phyloP scores from a whole-genome alignment of 1,140 invertebrate genomes.

The Drosophila kikkawai region DNA sequence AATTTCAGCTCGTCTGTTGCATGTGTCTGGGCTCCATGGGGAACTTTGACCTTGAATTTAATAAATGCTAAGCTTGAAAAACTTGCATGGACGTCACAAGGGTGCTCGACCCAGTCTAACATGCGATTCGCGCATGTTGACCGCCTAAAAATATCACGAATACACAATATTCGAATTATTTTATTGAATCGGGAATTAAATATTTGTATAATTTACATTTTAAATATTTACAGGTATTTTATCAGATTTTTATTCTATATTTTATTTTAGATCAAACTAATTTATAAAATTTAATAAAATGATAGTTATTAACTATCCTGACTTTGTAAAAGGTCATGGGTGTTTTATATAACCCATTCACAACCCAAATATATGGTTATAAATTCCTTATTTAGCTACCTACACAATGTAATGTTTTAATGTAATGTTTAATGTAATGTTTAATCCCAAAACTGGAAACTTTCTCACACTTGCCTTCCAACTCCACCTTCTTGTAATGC shows the following conservation, averaged over 20 bases:
- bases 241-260: too few relatives aligned
- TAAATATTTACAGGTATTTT: background rate
- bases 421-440: too few relatives aligned
- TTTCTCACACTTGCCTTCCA: slow-evolving; percentile 49
- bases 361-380: too few relatives aligned
- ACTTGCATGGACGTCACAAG: slow-evolving; percentile 63
- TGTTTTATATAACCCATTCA: too few relatives aligned
- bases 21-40: slow-evolving; percentile 64
- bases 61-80: slow-evolving; percentile 44
- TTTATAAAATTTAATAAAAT: background rate
- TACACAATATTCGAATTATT: slow-evolving; percentile 5
- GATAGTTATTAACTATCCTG: too few relatives aligned
- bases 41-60: slow-evolving; percentile 69
- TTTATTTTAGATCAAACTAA: too few relatives aligned
- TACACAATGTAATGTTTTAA: too few relatives aligned
- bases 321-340: too few relatives aligned
- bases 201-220: background rate
- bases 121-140: slow-evolving; percentile 55
- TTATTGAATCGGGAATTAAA: background rate
- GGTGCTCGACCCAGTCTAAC: slow-evolving; percentile 23
- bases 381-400: too few relatives aligned
- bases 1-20: slow-evolving; percentile 54
- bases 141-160: slow-evolving; percentile 11
- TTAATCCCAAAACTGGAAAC: background rate
- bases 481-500: slow-evolving; percentile 4